A percentile compares a stretch with the other conserved stretches of the same genome.
Conservation (phyloP, 92 coral and sea anemone species). For the Palythoa heliodiscus region DNA sequence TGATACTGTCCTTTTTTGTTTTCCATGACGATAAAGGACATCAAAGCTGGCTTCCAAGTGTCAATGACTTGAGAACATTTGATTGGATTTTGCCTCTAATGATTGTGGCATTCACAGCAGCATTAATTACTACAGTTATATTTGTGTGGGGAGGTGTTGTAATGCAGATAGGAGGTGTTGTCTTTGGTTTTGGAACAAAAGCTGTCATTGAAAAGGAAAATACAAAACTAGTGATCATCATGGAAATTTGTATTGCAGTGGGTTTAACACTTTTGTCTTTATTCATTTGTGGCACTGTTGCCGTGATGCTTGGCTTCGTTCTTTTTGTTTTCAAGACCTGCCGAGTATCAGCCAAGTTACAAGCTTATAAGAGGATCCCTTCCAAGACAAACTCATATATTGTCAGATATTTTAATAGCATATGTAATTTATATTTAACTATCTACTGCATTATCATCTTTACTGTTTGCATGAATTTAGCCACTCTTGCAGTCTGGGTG, state of each 20-base stretch:
- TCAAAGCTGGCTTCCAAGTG: conserved; percentile 81
- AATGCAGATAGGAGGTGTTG: conserved; percentile 56
- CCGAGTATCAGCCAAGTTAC: conserved; percentile 56
- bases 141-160: conserved; percentile 81
- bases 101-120: conserved; percentile 72
- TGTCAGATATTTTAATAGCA: conserved; percentile 47
- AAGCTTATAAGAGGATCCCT: conserved; percentile 46
- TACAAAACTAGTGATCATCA: conserved; percentile 33
- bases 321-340: conserved; percentile 67
- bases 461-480: conserved; percentile 49
- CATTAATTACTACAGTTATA: conserved; percentile 53
- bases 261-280: conserved; percentile 53
- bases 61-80: conserved; percentile 78
- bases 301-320: conserved; percentile 61
- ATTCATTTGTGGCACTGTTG: conserved; percentile 70
- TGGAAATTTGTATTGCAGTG: conserved; percentile 52
- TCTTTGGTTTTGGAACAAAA: conserved; percentile 59
- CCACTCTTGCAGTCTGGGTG: conserved; percentile 77
- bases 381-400: conserved; percentile 42
- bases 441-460: conserved; percentile 61
- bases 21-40: conserved; percentile 69
- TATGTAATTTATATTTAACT: conserved; percentile 65
- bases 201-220: conserved; percentile 33
- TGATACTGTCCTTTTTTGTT: conserved; percentile 73
- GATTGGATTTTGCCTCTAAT: conserved; percentile 79